Evolutionary conservation across 2,888 invertebrate genomes (phyloP).

Genomic region (Malacosoma neustria): DNA sequence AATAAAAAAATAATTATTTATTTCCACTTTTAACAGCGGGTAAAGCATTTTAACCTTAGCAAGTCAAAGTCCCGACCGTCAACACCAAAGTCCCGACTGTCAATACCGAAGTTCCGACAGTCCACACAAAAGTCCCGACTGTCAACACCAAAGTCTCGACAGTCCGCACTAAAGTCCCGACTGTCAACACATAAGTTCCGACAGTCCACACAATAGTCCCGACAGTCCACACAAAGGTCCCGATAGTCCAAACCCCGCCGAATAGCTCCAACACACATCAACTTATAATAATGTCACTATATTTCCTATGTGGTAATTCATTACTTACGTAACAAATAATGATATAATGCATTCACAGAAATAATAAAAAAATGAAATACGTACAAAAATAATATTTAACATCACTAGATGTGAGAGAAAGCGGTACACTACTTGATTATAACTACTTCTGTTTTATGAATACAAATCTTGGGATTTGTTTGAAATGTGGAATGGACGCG

Average conservation of each 20-base stretch:
- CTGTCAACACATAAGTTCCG: constrained; percentile 15
- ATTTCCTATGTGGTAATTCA: constrained; percentile 54
- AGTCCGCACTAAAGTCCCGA: constrained; percentile 25
- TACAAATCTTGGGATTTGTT: constrained; percentile 46
- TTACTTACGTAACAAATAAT: constrained; percentile 44
- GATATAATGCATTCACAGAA: constrained; percentile 39
- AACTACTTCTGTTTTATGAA: constrained; percentile 37
- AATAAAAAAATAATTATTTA: no score
- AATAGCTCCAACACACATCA: constrained; percentile 33
- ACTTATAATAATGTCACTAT: constrained; percentile 52
- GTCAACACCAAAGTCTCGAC: neutral
- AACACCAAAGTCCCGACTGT: no score
- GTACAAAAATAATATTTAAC: constrained; percentile 49
- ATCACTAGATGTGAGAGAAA: constrained; percentile 45
- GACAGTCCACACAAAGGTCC: no score
- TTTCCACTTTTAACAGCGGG: no score
- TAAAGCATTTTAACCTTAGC: no score
- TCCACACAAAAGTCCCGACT: neutral
- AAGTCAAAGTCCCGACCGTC: no score
- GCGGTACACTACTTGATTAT: constrained; percentile 49
- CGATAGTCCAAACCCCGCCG: constrained; percentile 22
- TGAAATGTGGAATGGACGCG: constrained; percentile 49
- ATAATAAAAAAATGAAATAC: constrained; percentile 17
- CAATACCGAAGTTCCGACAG: neutral
- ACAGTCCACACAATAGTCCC: no score